Percentiles rank a stretch among this genome's conserved stretches.
Conservation (phyloP, 2,113 vertebrate genomes). For the Pholis gunnellus region DNA sequence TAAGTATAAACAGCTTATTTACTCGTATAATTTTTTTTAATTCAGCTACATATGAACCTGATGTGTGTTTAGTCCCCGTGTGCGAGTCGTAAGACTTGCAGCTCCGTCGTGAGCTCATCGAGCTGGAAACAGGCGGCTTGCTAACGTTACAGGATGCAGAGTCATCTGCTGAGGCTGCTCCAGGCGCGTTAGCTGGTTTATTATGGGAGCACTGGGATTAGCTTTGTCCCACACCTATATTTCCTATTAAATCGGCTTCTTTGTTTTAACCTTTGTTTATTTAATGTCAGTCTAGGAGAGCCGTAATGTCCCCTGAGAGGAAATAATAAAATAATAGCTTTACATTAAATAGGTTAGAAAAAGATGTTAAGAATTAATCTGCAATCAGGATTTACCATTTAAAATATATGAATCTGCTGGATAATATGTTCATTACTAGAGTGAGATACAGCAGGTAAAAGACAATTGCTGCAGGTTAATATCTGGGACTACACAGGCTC, state of each 20-base stretch:
- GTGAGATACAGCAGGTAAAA: not conserved
- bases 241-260: not conserved
- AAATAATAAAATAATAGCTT: not conserved
- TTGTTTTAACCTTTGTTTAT: not conserved
- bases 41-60: accelerated
- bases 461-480: not conserved
- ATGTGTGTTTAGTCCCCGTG: not conserved
- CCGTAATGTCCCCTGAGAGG: not conserved
- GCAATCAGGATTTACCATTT: not conserved
- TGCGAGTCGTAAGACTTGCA: not conserved
- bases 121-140: conserved; percentile 6
- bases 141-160: conserved; percentile 53
- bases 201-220: conserved; percentile 31
- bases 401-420: not conserved
- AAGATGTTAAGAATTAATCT: not conserved
- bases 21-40: accelerated
- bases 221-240: not conserved
- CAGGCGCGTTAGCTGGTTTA: not conserved
- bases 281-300: not conserved
- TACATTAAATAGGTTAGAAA: not conserved
- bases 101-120: not conserved
- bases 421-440: not conserved
- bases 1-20: conserved; percentile 61
- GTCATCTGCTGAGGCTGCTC: conserved; percentile 59
- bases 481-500: not conserved